Conservation (phyloP, 2,888 invertebrate species). For the Diadegma fenestrale region DNA sequence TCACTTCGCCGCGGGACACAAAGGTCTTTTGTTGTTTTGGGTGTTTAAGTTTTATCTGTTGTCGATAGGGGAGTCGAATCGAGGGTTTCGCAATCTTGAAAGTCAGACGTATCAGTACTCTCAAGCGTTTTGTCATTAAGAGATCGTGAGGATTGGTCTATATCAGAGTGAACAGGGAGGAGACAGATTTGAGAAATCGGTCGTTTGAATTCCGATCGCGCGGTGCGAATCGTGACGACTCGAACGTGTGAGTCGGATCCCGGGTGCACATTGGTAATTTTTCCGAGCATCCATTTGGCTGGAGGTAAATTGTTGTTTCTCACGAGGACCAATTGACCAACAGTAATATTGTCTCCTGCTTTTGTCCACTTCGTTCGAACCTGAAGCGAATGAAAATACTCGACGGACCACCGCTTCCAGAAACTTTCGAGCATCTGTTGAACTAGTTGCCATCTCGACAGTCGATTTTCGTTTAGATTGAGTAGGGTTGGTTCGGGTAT, state of each 20-base stretch:
- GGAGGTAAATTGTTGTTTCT: background rate
- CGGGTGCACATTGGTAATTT: background rate
- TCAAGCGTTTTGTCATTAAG: too few species aligned
- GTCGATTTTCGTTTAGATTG: background rate
- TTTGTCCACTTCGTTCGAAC: background rate
- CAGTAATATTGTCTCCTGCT: background rate
- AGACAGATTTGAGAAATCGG: background rate
- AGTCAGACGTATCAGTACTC: too few species aligned
- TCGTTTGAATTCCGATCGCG: background rate
- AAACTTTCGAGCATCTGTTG: constrained; percentile 34
- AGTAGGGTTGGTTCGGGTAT: constrained; percentile 20
- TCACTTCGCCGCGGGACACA: too few species aligned
- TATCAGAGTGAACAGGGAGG: background rate
- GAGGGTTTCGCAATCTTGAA: too few species aligned
- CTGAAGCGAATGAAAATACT: background rate
- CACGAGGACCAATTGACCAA: background rate
- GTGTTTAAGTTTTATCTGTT: too few species aligned
- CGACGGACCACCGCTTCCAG: constrained; percentile 38
- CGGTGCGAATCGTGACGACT: background rate
- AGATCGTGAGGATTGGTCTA: too few species aligned
- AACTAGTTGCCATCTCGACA: constrained; percentile 19
- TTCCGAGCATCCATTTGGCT: background rate
- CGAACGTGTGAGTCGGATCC: background rate
- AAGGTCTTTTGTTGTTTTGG: too few species aligned
- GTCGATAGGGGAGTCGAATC: too few species aligned